Base-by-base conservation (phyloP, 2,888 invertebrate genomes). In the Lutraria lutraria region DNA sequence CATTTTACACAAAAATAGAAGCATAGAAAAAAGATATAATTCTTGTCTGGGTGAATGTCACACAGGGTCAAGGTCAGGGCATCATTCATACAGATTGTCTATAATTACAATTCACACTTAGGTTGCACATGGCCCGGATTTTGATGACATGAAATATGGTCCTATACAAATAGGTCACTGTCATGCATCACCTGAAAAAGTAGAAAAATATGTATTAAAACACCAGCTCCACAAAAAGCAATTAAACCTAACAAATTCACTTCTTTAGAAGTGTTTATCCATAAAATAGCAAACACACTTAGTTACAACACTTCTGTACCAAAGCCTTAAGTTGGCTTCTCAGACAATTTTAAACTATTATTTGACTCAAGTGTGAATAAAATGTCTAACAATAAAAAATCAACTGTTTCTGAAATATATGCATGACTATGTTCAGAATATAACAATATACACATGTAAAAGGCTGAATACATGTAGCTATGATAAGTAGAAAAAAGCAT, bases 81-180 rank as follows among this genome's bases (percentile, higher is more conserved):
- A 31, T 15, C 19, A 31, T 16, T 6, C 3, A 8, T 19, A 34
- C 19, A 31, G 76, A 31, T 31, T 76, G 34, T 31, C 76, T 31
- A 34, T 34, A 76, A 76, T 76, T 34, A 68, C 12, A 19, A 15
- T 31, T 34, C 76, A 76, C 76, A 76, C 76, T 76, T 76, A 31
- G 76, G 80, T 92, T 92, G 92, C 92, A 92, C 92, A 88, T 90
- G 88, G 88, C 92, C 92, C 92, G 92, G 90, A 90, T 88, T 89
- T 85, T 87, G 89, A 63, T 80, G 80, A 63, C 81, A 34, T 56
- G 56, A 52, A 82, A 72, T 82, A 60, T 83, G 34, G 60, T 60
- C 83, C 60, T 80, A 81, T 34, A 19, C n/a, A 82, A 31, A 31
- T 81, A 54, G 76, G 13, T 85, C 83, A 88, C 76, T 88, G 88